Percentiles rank a stretch among this genome's conserved stretches.
Evolutionary conservation across 1,140 invertebrate species (phyloP).

Genomic region (Choristoneura fumiferana): DNA sequence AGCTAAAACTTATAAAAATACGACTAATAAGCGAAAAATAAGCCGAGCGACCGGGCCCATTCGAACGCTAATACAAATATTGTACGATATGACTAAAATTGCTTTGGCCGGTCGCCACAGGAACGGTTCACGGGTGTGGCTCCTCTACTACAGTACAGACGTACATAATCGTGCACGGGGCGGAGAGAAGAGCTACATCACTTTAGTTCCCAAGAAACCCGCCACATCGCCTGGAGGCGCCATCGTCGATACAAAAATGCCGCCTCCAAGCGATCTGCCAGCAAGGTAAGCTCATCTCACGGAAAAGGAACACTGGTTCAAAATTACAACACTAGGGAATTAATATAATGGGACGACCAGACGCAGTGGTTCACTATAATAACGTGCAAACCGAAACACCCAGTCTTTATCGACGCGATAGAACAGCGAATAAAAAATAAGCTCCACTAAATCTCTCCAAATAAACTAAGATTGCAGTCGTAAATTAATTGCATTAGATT

Average conservation of each 20-base stretch:
- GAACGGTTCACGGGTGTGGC: too few species aligned
- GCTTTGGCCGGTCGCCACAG: not conserved
- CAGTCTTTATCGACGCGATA: conserved; percentile 27
- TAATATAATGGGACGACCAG: conserved; percentile 19
- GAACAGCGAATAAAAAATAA: conserved; percentile 26
- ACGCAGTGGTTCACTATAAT: conserved; percentile 11
- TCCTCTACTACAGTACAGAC: too few species aligned
- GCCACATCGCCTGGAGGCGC: too few species aligned
- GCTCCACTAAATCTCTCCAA: conserved; percentile 30
- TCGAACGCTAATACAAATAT: conserved; percentile 31
- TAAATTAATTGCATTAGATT: conserved; percentile 42
- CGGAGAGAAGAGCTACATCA: too few species aligned
- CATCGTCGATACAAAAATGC: too few species aligned
- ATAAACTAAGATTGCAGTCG: conserved; percentile 35
- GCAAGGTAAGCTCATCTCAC: not conserved
- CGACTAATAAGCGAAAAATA: conserved; percentile 13
- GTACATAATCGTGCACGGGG: too few species aligned
- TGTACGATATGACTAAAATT: conserved; percentile 40
- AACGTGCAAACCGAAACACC: conserved; percentile 23
- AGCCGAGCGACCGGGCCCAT: not conserved
- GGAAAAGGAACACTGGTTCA: conserved; percentile 2
- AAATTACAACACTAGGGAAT: conserved; percentile 10
- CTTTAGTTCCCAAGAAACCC: too few species aligned
- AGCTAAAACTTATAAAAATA: conserved; percentile 14
- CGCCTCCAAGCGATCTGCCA: not conserved